A percentile compares a stretch with the other conserved stretches of the same genome.
Conservation (phyloP, 2,113 vertebrate genomes). For the Pao palembangensis region DNA sequence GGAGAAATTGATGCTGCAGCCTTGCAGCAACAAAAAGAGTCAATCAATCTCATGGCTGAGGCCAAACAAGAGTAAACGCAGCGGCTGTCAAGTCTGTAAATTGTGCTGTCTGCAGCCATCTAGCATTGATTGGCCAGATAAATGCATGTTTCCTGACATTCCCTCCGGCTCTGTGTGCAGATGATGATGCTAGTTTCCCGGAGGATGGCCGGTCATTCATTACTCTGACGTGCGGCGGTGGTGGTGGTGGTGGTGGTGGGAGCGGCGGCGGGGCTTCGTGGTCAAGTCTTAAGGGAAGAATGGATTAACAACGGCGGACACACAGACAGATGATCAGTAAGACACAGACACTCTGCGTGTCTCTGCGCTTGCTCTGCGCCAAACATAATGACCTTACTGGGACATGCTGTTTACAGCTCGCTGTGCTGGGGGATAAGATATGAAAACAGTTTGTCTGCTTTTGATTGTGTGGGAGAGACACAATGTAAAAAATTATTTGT, state of each 20-base stretch:
- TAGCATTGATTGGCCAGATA: conserved; percentile 42
- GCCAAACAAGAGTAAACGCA: background rate
- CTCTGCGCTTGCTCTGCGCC: conserved; percentile 30
- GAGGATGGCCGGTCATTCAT: conserved; percentile 31
- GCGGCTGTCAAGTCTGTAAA: background rate
- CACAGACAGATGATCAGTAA: conserved; percentile 40
- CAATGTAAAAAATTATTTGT: conserved; percentile 5
- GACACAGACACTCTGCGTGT: conserved; percentile 17
- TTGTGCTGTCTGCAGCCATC: conserved; percentile 2
- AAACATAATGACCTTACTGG: conserved; percentile 59
- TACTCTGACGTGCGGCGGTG: conserved; percentile 23
- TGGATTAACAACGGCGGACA: conserved; percentile 26
- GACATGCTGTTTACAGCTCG: conserved; percentile 59
- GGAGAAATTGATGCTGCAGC: conserved; percentile 14
- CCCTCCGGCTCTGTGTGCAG: conserved; percentile 23
- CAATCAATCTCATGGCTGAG: too few relatives aligned
- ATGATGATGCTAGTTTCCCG: conserved; percentile 27
- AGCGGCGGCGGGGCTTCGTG: conserved; percentile 16
- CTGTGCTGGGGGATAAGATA: conserved; percentile 48
- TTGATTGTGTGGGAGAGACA: conserved; percentile 1
- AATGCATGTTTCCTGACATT: conserved; percentile 36
- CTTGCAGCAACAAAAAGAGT: conserved; percentile 6
- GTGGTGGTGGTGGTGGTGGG: background rate
- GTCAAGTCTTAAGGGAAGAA: conserved; percentile 16
- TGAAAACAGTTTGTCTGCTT: conserved; percentile 56